These are phyloP conservation scores for Limnephilus rhombicus DNA, from an alignment of 2,888 invertebrate genomes.

Conservation along the genomic window DNA sequence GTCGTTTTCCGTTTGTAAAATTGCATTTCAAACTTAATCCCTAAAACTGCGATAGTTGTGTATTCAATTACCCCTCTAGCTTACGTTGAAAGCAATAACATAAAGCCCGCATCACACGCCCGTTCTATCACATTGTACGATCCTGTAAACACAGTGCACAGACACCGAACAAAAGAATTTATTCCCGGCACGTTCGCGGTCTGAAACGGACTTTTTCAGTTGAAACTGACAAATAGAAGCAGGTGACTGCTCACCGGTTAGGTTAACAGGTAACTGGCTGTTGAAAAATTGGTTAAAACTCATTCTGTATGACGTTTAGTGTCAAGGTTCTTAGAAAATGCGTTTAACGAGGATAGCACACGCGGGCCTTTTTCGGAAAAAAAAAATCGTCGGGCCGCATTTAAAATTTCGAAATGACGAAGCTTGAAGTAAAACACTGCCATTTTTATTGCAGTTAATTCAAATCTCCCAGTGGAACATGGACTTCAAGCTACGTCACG, in stretches of 20 bases:
- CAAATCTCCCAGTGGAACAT: too few relatives aligned
- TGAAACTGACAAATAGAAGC: background rate
- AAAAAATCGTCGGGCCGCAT: too few relatives aligned
- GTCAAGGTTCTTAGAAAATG: background rate
- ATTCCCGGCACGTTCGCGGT: conserved; percentile 20
- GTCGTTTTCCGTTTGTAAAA: background rate
- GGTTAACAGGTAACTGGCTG: background rate
- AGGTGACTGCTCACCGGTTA: background rate
- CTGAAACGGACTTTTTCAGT: conserved; percentile 6
- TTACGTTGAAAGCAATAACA: background rate
- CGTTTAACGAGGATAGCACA: too few relatives aligned
- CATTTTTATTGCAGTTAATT: too few relatives aligned
- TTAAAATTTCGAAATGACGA: too few relatives aligned
- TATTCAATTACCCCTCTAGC: background rate
- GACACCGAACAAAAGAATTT: background rate
- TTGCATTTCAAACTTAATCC: background rate
- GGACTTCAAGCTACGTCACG: too few relatives aligned
- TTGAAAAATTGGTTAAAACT: background rate
- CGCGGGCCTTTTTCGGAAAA: too few relatives aligned
- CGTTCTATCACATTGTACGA: background rate
- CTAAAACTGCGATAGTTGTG: background rate
- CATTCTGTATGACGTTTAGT: background rate
- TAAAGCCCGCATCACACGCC: conserved; percentile 8
- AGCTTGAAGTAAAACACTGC: too few relatives aligned
- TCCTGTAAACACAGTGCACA: conserved; percentile 18